Evolutionary conservation across 2,113 vertebrate genomes (phyloP).

Genomic region (Rynchops niger): DNA sequence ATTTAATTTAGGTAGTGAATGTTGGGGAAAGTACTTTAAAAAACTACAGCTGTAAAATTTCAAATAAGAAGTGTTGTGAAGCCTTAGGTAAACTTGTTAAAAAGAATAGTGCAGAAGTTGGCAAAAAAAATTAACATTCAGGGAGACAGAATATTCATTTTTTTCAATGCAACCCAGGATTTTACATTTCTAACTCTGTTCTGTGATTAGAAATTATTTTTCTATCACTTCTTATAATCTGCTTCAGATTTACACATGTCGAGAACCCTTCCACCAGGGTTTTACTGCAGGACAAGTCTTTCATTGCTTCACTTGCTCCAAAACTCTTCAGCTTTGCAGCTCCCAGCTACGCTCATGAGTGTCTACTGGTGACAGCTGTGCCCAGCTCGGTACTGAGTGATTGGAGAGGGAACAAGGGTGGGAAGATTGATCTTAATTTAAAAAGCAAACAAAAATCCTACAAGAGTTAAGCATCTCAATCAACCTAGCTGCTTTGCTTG

Average conservation of each 20-base stretch:
- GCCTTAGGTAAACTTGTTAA: background rate
- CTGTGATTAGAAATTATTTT: background rate
- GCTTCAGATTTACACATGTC: background rate
- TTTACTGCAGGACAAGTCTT: background rate
- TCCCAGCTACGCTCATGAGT: rapidly evolving
- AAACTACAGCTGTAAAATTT: background rate
- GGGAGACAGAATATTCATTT: background rate
- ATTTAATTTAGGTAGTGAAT: background rate
- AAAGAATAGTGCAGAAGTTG: background rate
- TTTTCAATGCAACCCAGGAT: background rate
- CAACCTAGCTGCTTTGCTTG: background rate
- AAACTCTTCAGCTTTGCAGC: background rate
- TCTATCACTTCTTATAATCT: background rate
- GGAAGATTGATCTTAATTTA: background rate
- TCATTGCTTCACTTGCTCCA: background rate
- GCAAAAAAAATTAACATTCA: background rate
- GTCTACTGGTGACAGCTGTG: background rate
- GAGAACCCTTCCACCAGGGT: background rate
- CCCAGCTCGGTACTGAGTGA: background rate
- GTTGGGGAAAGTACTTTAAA: background rate
- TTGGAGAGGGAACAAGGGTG: background rate
- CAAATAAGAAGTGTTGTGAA: background rate
- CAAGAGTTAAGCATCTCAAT: background rate
- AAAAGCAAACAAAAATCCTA: constrained; percentile 15
- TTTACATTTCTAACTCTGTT: background rate